Base-by-base conservation (phyloP, 2,888 invertebrate genomes). In the Caenorhabditis uteleia region DNA sequence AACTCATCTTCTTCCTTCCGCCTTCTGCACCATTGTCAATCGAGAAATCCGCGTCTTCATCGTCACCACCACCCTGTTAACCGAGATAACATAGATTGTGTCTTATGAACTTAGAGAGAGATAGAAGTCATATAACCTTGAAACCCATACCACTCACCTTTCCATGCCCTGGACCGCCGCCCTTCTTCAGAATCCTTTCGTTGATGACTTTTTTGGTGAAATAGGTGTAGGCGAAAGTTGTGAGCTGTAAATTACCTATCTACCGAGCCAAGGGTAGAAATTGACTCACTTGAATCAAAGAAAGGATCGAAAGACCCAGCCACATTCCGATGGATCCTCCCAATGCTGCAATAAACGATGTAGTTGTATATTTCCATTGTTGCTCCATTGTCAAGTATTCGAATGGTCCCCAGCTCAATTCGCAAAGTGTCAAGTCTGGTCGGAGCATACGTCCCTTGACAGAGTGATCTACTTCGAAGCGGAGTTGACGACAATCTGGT, bases 271-370 rank as follows among this genome's bases (percentile, higher is more conserved):
- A 45, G 3, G 2, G 3, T n/a, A 23, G n/a, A 26, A n/a, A 18
- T 26, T 18, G 20, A 16, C 39, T 14, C 39, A 76, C 80, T 74
- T 82, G 81, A 44, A 82, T 78, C 25, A 82, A 62, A n/a, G 79
- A 79, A 21, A 82, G 70, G 40, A 82, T 79, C 21, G 80, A 80
- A 18, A 82, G 69, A 44, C 82, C 82, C 10, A 82, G 70, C 82
- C 82, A 82, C 80, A 82, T 77, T 66, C 82, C 82, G 45, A 82
- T 82, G 34, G 80, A 75, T 49, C 82, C 82, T 58, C 82, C 82
- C 14, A 82, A 58, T 4, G 79, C 80, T 40, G 82, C 80, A 38
- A 82, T 79, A 64, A 81, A 82, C 0, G 76, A 62, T 10, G 81
- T 56, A 5, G 77, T 49, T n/a, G 77, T 68, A 43, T 70, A 75